Base-by-base conservation (phyloP, 1,140 invertebrate species). In the Brachionus plicatilis region DNA sequence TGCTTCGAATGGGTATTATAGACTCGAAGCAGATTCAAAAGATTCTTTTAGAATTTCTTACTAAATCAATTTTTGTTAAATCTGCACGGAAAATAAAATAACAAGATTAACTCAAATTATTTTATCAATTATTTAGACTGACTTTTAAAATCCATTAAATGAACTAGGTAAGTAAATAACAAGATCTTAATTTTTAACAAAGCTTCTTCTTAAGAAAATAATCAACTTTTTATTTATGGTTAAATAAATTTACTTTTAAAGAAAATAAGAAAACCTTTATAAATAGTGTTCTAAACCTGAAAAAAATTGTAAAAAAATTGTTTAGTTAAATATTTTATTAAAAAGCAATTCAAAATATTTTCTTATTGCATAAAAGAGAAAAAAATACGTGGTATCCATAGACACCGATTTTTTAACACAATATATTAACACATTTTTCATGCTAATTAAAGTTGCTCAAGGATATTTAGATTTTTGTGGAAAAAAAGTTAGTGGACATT, bases 311-410 rank as follows among this genome's bases (percentile, higher is more conserved):
- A 33, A 14, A 68, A 68, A 33, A 33, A 68, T 68, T 68, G 14
- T 33, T 37, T 33, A 33, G 24, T 68, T 33, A 33, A 33, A 33
- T 33, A 68, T 68, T 29, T 47, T 47, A 47, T 14, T 47, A 47
- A 47, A 68, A 68, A 68, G 66, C 66, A 68, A 68, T 68, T 33
- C 66, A 68, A 68, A 68, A 68, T 33, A 68, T 33, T 33, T 33
- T 68, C 5, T 68, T 68, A 68, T 68, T 68, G 33, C 66, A 68
- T 68, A 68, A 68, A 68, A 68, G 53, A 60, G 53, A 68, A 68
- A 68, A 24, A 68, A 68, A 68, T 27, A 68, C 66, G 66, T 68
- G 11, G 66, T 68, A 68, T 68, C 66, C 66, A 68, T 68, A 29
- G 66, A 68, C 24, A 68, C 66, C 11, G 24, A 29, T 33, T 68